phyloP scores from a whole-genome alignment of 2,113 vertebrate species.

The Chionodraco myersi region DNA sequence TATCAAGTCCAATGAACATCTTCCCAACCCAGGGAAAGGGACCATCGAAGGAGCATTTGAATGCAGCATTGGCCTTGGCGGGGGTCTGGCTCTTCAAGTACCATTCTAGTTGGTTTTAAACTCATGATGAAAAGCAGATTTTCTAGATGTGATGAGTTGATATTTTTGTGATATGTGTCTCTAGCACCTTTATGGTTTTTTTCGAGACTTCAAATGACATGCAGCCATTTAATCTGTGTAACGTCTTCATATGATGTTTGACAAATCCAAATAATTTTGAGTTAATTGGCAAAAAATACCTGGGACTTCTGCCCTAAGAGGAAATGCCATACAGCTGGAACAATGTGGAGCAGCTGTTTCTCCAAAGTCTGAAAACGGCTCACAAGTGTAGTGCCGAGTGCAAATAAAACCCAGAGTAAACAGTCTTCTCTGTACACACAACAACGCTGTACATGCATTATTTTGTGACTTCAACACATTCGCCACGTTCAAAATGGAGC shows the following conservation, averaged over 20 bases:
- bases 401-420: slow-evolving; percentile 16
- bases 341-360: slow-evolving; percentile 8
- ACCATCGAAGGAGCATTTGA: too few species aligned
- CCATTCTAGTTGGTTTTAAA: neutral
- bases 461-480: slow-evolving; percentile 13
- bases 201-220: neutral
- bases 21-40: too few species aligned
- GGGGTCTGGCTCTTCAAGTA: too few species aligned
- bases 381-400: slow-evolving; percentile 9
- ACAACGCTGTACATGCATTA: slow-evolving; percentile 33
- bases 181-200: neutral
- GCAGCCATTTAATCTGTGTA: neutral
- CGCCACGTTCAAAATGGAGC: neutral
- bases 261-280: neutral
- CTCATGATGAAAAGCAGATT: neutral
- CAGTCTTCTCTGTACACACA: slow-evolving; percentile 4
- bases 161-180: too few species aligned
- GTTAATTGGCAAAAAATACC: neutral
- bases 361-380: slow-evolving; percentile 24
- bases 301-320: neutral
- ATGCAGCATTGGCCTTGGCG: too few species aligned
- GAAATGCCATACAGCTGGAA: slow-evolving; percentile 7
- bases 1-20: too few species aligned
- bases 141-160: neutral
- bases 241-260: neutral